Conservation (phyloP, 2,888 invertebrate genomes). For the Vannuccia rotundouncinata region DNA sequence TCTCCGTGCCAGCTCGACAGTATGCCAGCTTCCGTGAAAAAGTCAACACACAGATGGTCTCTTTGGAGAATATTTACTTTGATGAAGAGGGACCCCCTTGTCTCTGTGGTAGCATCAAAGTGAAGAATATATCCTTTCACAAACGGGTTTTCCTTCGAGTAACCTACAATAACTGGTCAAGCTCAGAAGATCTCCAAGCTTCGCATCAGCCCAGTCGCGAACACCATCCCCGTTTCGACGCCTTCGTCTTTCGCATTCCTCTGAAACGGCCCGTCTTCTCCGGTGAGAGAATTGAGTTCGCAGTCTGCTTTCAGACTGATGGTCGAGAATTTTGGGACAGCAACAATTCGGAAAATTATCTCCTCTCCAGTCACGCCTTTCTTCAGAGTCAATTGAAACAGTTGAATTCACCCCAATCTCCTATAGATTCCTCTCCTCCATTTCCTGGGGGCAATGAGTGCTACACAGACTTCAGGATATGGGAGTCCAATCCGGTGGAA, state of each 20-base stretch:
- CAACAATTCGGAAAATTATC: not conserved
- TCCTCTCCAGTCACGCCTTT: not conserved
- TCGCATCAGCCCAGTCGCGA: not conserved
- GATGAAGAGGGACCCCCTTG: not conserved
- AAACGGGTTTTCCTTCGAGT: not conserved
- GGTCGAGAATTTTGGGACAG: not conserved
- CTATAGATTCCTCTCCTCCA: too few species aligned
- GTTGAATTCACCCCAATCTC: too few species aligned
- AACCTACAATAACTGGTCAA: not conserved
- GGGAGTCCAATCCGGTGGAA: slow-evolving; percentile 12
- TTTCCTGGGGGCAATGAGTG: not conserved
- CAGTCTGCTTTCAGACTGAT: slow-evolving; percentile 4
- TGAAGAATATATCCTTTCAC: not conserved
- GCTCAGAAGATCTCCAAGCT: not conserved
- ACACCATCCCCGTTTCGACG: not conserved
- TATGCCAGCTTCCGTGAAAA: not conserved
- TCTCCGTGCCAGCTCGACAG: not conserved
- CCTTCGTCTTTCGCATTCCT: not conserved
- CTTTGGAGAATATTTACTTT: not conserved
- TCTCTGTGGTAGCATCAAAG: not conserved
- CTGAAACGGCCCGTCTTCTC: not conserved
- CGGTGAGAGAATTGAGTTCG: not conserved
- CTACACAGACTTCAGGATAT: slow-evolving; percentile 4
- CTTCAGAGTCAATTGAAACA: not conserved
- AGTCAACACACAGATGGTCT: not conserved